Evolutionary conservation across 1,140 invertebrate genomes (phyloP), one percentile per base, ranked within the genome.

Genomic region (Oppia nitens): DNA sequence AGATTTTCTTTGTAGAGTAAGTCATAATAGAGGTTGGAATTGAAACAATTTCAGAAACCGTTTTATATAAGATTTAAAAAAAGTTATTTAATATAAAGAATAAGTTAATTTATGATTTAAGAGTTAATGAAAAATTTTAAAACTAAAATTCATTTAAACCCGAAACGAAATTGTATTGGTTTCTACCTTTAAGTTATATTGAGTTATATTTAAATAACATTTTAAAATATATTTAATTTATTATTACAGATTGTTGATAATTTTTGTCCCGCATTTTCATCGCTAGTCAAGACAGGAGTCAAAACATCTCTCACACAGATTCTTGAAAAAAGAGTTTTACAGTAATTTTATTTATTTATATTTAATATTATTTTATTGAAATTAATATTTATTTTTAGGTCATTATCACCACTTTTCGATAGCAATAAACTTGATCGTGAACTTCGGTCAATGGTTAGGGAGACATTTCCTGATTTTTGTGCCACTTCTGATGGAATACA

Each of bases 291-390:
- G 65, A 79, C 81, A 67, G 92, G 93, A 27, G 89, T 98, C 64
- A 89, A 84, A 70, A 84, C 85, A 68, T 93, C 92, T n/a, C 70
- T 97, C 4, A 76, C 83, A 66, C 83, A 90, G 71, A 97, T 97
- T 68, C 78, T 95, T 32, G 90, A 96, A 63, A 97, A 96, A 74
- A 78, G 90, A 69, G 90, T 95, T 48, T 75, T 95, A 64, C 82
- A 84, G 62, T 71, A 65, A 66, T 66, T 71, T 27, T 52, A 50
- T 47, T 57, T 14, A 20, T 49, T 9, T 55, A 21, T 21, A 63
- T 51, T 48, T 29, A 2, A 9, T 23, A 56, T 48, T 49, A 20
- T 49, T 49, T 48, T 23, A 52, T 62, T 45, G n/a, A n/a, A n/a
- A n/a, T 59, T 64, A 40, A 63, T 47, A 55, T 29, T 17, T 32